Conservation (phyloP, 1,140 invertebrate genomes). For the Copidosoma floridanum region DNA sequence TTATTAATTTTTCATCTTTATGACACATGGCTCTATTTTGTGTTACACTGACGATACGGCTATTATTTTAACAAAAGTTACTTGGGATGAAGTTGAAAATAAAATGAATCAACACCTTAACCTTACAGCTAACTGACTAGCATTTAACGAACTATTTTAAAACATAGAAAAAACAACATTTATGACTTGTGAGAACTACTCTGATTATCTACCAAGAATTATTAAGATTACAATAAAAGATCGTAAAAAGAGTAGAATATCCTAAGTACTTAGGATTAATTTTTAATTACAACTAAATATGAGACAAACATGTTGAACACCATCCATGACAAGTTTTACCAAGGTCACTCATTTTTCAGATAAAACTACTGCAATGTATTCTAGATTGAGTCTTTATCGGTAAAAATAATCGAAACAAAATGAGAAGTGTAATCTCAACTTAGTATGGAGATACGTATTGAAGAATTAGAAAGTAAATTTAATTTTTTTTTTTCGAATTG, state of each 20-base stretch:
- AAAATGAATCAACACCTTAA: neutral
- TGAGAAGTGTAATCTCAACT: too few species aligned
- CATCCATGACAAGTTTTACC: too few species aligned
- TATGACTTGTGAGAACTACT: neutral
- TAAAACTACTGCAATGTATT: too few species aligned
- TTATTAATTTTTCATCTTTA: neutral
- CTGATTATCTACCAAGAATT: neutral
- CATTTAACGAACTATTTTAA: neutral
- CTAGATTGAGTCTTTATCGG: too few species aligned
- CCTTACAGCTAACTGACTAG: neutral
- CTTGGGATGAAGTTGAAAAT: neutral
- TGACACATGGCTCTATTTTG: neutral
- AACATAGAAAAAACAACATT: neutral
- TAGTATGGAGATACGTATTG: too few species aligned
- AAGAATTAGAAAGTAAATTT: too few species aligned
- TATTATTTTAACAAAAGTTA: neutral
- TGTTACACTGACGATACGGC: neutral
- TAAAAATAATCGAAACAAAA: too few species aligned
- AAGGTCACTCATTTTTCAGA: too few species aligned
- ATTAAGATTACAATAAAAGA: neutral
- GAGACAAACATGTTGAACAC: neutral
- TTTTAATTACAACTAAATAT: neutral
- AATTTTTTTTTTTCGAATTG: too few species aligned
- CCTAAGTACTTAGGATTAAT: neutral
- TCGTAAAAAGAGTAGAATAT: neutral